Evolutionary conservation across 1,140 invertebrate species (phyloP).

Genomic region (Drosophila burlai): DNA sequence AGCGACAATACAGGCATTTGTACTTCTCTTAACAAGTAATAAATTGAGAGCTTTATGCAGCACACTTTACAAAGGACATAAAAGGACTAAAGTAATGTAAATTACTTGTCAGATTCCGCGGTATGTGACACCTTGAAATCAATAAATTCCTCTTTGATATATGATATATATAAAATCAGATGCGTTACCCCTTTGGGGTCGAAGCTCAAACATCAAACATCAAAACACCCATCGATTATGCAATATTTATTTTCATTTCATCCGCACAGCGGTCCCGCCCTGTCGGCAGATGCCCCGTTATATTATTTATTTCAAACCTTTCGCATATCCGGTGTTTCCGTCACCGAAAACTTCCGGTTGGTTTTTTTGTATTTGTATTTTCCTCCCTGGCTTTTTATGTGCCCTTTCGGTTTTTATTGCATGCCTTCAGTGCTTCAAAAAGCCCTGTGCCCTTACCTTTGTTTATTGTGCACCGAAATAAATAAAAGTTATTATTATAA

Average conservation of each 20-base stretch:
- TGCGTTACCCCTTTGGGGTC: not conserved
- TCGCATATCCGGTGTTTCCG: slow-evolving; percentile 39
- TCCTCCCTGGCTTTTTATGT: slow-evolving; percentile 28
- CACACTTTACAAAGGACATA: slow-evolving; percentile 12
- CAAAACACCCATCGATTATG: slow-evolving; percentile 26
- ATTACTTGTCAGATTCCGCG: slow-evolving; percentile 14
- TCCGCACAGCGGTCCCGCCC: slow-evolving; percentile 5
- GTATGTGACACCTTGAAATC: slow-evolving; percentile 6
- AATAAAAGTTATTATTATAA: not conserved
- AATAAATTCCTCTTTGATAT: not conserved
- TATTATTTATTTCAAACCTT: slow-evolving; percentile 61
- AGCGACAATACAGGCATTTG: slow-evolving; percentile 29
- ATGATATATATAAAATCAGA: slow-evolving; percentile 6
- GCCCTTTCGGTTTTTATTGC: slow-evolving; percentile 45
- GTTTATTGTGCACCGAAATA: slow-evolving; percentile 8
- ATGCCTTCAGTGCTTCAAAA: slow-evolving; percentile 44
- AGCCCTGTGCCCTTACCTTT: not conserved
- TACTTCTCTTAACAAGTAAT: slow-evolving; percentile 46
- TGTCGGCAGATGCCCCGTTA: not conserved
- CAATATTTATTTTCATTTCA: slow-evolving; percentile 35
- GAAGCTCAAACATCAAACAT: slow-evolving; percentile 6
- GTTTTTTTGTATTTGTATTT: slow-evolving; percentile 18
- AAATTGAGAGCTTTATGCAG: slow-evolving; percentile 20
- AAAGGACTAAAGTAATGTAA: slow-evolving; percentile 24
- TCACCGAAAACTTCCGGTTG: slow-evolving; percentile 38